These are phyloP conservation scores for Lucilia sericata DNA, from an alignment of 1,140 invertebrate species.

Conservation along the genomic window DNA sequence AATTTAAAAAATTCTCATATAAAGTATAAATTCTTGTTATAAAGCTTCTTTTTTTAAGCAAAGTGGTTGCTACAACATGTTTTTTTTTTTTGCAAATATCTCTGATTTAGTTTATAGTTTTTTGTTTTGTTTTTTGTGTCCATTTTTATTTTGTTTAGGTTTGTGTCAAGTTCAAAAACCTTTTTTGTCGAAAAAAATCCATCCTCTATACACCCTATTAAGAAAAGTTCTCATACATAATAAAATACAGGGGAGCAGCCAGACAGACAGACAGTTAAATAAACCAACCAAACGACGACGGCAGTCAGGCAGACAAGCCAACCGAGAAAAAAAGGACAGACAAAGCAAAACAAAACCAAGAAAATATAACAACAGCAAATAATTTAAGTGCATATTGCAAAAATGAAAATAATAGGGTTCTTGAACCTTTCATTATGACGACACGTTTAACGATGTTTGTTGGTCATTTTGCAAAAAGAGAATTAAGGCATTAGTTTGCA, in stretches of 20 bases:
- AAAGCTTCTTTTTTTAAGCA: neutral
- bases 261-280: neutral
- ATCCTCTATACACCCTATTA: too few species aligned
- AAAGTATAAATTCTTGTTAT: constrained; percentile 7
- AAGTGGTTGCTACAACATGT: neutral
- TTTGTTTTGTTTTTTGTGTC: neutral
- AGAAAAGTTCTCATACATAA: neutral
- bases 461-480: too few species aligned
- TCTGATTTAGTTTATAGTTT: neutral
- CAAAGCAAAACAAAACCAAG: constrained; percentile 5
- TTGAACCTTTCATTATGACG: neutral
- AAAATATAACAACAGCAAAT: neutral
- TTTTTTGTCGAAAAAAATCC: neutral
- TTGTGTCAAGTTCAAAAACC: constrained; percentile 15
- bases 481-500: too few species aligned
- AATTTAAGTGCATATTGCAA: neutral
- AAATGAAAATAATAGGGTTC: neutral
- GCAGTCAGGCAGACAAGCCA: neutral
- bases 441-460: neutral
- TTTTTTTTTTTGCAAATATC: neutral
- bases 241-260: neutral
- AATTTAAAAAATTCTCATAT: constrained; percentile 10
- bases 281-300: too few species aligned
- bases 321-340: neutral
- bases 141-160: neutral